These are phyloP conservation scores for Rhipidura dahli DNA, from an alignment of 2,113 vertebrate genomes.

Conservation along the genomic window DNA sequence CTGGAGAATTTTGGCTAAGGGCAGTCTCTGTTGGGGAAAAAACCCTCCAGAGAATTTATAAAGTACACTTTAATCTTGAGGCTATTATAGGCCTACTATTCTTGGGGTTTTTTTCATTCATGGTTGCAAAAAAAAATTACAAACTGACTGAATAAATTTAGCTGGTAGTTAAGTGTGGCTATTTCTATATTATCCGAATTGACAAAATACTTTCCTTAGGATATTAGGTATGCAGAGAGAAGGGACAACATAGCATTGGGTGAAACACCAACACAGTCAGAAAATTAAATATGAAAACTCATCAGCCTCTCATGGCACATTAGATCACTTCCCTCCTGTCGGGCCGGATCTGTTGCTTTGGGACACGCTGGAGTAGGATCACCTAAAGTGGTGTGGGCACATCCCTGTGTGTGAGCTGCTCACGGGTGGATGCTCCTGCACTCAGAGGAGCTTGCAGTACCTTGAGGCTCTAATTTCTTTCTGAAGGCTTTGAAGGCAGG, in stretches of 20 bases:
- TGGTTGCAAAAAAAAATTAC: not conserved
- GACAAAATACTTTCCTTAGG: not conserved
- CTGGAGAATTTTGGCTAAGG: not conserved
- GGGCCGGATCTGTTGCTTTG: not conserved
- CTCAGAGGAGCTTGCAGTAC: not conserved
- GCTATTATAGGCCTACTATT: not conserved
- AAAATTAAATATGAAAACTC: not conserved
- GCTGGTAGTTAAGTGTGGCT: not conserved
- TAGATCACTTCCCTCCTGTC: not conserved
- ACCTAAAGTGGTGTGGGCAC: no score
- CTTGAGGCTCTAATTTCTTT: not conserved
- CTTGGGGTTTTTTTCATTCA: not conserved
- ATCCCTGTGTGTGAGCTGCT: not conserved
- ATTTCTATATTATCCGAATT: not conserved
- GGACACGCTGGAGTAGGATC: not conserved
- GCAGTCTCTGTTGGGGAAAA: not conserved
- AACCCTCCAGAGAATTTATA: not conserved
- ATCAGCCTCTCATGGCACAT: accelerated
- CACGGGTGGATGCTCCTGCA: accelerated
- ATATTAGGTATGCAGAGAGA: not conserved
- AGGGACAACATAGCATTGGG: not conserved
- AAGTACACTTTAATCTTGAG: not conserved
- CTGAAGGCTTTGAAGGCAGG: not conserved
- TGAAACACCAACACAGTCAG: not conserved
- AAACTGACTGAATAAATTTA: not conserved